These are phyloP conservation scores for Ascidia mentula DNA, from an alignment of 23 tunicate genomes.

Conservation along the genomic window DNA sequence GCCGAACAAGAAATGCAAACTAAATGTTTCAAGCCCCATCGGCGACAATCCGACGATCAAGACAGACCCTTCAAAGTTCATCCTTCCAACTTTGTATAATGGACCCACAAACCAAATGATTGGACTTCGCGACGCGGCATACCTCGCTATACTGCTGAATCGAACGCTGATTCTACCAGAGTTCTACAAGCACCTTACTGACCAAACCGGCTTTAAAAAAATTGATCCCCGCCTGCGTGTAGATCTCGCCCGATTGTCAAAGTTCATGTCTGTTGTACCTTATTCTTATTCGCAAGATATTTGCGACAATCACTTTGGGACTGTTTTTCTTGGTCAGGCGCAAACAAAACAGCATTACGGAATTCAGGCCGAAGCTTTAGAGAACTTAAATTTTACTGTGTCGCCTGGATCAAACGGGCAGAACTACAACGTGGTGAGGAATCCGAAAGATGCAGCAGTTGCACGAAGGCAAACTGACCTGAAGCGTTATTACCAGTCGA, in stretches of 20 bases:
- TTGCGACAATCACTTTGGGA: neutral
- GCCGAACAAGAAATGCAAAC: slow-evolving; percentile 1
- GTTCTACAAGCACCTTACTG: slow-evolving; percentile 34
- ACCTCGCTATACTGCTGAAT: slow-evolving; percentile 33
- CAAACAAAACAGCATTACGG: neutral
- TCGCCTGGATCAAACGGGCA: neutral
- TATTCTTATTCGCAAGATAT: neutral
- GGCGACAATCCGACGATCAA: slow-evolving; percentile 1
- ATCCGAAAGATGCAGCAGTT: neutral
- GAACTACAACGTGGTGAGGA: neutral
- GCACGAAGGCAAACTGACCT: neutral
- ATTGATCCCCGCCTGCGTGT: neutral
- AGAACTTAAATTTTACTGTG: neutral
- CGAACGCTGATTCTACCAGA: slow-evolving; percentile 30
- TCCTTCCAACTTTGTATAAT: slow-evolving; percentile 23
- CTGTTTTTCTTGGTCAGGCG: neutral
- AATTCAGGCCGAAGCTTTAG: neutral
- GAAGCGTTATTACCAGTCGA: neutral
- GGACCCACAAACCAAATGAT: slow-evolving; percentile 52
- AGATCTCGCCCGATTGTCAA: neutral
- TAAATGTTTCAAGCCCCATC: neutral
- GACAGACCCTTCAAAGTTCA: neutral
- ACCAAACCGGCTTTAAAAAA: slow-evolving; percentile 5
- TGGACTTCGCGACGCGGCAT: slow-evolving; percentile 33
- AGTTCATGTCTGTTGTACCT: neutral